These are phyloP conservation scores for Gymnocypris eckloni DNA, from an alignment of 2,797 vertebrate species.

Conservation along the genomic window DNA sequence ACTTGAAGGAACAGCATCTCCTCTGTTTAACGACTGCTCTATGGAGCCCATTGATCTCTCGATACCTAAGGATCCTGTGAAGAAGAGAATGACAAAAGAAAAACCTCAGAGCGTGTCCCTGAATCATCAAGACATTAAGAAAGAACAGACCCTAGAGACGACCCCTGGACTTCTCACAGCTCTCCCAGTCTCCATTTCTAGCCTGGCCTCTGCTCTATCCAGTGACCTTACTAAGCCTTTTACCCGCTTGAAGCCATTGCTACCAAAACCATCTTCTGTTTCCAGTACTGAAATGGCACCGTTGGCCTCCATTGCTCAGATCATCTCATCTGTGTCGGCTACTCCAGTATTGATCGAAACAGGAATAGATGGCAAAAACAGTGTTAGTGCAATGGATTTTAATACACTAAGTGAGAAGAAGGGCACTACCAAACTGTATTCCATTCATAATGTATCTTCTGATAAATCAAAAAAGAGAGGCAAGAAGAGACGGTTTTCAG, in stretches of 20 bases:
- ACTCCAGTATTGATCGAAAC: constrained; percentile 88
- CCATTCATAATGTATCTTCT: constrained; percentile 25
- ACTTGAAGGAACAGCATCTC: constrained; percentile 73
- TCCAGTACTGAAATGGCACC: constrained; percentile 85
- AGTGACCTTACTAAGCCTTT: constrained; percentile 74
- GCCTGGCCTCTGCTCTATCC: constrained; percentile 75
- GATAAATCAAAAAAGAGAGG: constrained; percentile 81
- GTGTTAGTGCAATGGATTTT: constrained; percentile 31
- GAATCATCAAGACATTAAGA: constrained; percentile 64
- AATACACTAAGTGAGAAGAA: constrained; percentile 56
- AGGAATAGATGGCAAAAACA: constrained; percentile 47
- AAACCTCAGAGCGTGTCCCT: constrained; percentile 25
- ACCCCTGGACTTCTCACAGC: constrained; percentile 73
- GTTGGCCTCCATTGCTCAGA: constrained; percentile 95
- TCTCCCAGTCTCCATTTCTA: constrained; percentile 79
- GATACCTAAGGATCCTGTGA: constrained; percentile 79
- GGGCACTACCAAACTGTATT: constrained; percentile 23
- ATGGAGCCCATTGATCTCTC: constrained; percentile 89
- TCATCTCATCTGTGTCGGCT: constrained; percentile 94
- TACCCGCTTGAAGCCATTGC: constrained; percentile 83
- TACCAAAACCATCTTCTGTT: constrained; percentile 81
- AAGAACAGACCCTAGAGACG: constrained; percentile 72
- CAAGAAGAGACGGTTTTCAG: constrained; percentile 53
- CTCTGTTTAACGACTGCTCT: constrained; percentile 73
- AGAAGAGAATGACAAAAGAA: constrained; percentile 73